Base-by-base conservation (phyloP, 2,888 invertebrate species). In the Rhodophaea formosa region DNA sequence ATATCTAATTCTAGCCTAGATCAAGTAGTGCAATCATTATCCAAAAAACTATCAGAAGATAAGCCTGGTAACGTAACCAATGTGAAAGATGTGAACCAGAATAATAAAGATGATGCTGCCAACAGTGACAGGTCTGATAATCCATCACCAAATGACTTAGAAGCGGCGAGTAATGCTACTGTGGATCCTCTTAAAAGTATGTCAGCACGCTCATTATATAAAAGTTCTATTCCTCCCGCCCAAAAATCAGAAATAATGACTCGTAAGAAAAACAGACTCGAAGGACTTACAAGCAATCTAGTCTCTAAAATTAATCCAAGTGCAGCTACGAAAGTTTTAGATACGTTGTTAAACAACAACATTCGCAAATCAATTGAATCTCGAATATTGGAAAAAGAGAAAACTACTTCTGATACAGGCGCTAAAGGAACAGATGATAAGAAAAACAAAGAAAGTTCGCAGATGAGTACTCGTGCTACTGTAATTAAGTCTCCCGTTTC, bases 261-360 rank as follows among this genome's bases (percentile, higher is more conserved):
- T 1, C 85, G 93, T 32, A 94, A 94, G 74, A 94, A 94, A 66
- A 93, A 93, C 67, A 91, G 94, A 67, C 79, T 94, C 14, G 94
- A 94, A 78, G 93, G 93, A 32, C 77, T 93, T 59, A 92, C 93
- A 8, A 92, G 92, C 61, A 93, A 92, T 77, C 80, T 93, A 57
- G 93, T 93, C 14, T 92, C 93, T 23, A 93, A 93, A 86, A 93
- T 93, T 62, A 92, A 88, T 77, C 92, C 86, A 49, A 90, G 89
- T 74, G 88, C 91, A 63, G 89, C 92, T 54, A 90, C 92, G 6
- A 92, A 92, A 80, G 90, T 91, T 53, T 75, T 92, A 64, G 92
- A 92, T 68, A 91, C 91, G 29, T 76, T 92, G 42, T 75, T 91
- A 54, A 90, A 89, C 68, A 92, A 90, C 65, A 92, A 92, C 69